These are phyloP conservation scores for Seriola dumerili DNA, from an alignment of 2,113 vertebrate species.

Conservation along the genomic window DNA sequence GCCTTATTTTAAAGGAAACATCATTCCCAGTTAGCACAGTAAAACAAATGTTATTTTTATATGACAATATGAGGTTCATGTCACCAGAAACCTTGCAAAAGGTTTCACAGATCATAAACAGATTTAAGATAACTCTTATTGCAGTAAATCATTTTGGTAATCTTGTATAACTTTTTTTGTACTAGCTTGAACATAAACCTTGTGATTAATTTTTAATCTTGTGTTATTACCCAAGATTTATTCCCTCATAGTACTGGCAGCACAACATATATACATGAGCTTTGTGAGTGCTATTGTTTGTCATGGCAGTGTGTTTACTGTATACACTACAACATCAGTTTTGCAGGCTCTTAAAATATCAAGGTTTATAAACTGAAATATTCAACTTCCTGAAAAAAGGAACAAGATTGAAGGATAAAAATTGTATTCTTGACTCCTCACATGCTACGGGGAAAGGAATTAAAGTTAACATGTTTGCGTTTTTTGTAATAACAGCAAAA, in stretches of 20 bases:
- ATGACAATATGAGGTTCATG: not conserved
- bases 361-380: not conserved
- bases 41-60: not conserved
- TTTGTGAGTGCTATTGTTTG: not conserved
- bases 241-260: not conserved
- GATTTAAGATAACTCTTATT: conserved; percentile 22
- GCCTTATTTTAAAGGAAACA: conserved; percentile 15
- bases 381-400: not conserved
- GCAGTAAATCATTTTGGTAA: not conserved
- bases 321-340: not conserved
- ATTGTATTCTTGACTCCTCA: not conserved
- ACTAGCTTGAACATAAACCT: not conserved
- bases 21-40: conserved; percentile 24
- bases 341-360: not conserved
- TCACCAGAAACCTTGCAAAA: conserved; percentile 10
- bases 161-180: not conserved
- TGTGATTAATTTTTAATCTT: not conserved
- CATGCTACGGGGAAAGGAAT: not conserved
- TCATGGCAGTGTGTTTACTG: not conserved
- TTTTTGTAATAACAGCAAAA: conserved; percentile 8
- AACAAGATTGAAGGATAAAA: not conserved
- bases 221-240: not conserved
- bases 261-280: not conserved
- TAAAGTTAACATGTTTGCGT: not conserved
- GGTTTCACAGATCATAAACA: not conserved